Percentiles rank a stretch among this genome's conserved stretches.
These are phyloP conservation scores for Mola mola DNA, from an alignment of 2,113 vertebrate genomes.

Conservation along the genomic window DNA sequence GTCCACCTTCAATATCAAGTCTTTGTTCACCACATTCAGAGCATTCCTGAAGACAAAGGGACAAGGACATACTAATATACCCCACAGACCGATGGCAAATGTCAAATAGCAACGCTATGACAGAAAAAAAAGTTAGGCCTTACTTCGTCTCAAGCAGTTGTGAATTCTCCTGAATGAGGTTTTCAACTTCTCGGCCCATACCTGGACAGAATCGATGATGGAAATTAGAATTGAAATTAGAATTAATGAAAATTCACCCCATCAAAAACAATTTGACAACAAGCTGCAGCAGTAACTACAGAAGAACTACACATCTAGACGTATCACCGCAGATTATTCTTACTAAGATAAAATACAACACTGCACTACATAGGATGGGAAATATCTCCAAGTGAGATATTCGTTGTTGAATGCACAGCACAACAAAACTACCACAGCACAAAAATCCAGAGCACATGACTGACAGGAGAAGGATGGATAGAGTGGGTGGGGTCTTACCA, in stretches of 20 bases:
- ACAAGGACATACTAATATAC: neutral
- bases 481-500: constrained; percentile 92
- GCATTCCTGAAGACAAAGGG: constrained; percentile 86
- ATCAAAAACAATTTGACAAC: neutral
- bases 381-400: constrained; percentile 50
- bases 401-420: constrained; percentile 12
- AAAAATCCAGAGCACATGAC: constrained; percentile 55
- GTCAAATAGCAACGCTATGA: too few relatives aligned
- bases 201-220: constrained; percentile 80
- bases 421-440: too few relatives aligned
- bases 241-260: too few relatives aligned
- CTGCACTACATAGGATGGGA: constrained; percentile 11
- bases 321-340: constrained; percentile 13
- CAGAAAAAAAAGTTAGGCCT: constrained; percentile 56
- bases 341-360: constrained; percentile 19
- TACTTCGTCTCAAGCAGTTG: constrained; percentile 99
- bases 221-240: neutral
- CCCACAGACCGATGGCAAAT: too few relatives aligned
- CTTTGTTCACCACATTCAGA: constrained; percentile 98
- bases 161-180: constrained; percentile 96
- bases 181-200: constrained; percentile 98
- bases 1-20: constrained; percentile 95
- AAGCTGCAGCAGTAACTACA: constrained; percentile 26
- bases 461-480: constrained; percentile 67
- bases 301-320: constrained; percentile 30